Percentiles rank a stretch among this genome's conserved stretches.
Evolutionary conservation across 2,113 vertebrate species (phyloP).

Genomic region (Myodes glareolus): DNA sequence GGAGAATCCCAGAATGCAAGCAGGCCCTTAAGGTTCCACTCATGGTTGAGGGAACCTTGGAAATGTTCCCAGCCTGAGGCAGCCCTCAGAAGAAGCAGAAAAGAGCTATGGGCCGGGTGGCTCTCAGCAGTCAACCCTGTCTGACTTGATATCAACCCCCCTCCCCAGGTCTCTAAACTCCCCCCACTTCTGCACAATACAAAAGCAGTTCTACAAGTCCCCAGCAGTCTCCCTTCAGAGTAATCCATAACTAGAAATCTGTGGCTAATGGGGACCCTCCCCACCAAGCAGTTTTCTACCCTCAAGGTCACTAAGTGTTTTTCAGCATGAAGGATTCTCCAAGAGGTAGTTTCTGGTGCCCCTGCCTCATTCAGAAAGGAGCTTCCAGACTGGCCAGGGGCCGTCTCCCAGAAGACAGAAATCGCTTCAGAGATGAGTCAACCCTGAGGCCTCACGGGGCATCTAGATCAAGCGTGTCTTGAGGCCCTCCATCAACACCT

Average conservation of each 20-base stretch:
- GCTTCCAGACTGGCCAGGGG: too few relatives aligned
- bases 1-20: rapidly evolving
- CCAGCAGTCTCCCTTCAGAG: neutral
- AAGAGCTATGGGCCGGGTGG: neutral
- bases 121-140: rapidly evolving
- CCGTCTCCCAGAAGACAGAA: neutral
- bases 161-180: too few relatives aligned
- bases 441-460: neutral
- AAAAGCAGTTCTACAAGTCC: neutral
- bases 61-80: neutral
- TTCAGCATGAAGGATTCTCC: neutral
- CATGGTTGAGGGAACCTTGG: neutral
- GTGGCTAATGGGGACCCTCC: neutral
- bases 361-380: neutral
- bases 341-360: neutral
- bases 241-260: neutral
- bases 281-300: neutral
- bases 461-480: neutral
- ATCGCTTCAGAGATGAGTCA: neutral
- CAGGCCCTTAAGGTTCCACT: neutral
- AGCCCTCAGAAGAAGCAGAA: neutral
- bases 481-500: neutral
- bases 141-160: rapidly evolving
- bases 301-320: neutral
- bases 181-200: neutral